phyloP scores from a whole-genome alignment of 30 jellyfish, hydroid and myxozoan genomes.

The Pseudorhiza aurosa region DNA sequence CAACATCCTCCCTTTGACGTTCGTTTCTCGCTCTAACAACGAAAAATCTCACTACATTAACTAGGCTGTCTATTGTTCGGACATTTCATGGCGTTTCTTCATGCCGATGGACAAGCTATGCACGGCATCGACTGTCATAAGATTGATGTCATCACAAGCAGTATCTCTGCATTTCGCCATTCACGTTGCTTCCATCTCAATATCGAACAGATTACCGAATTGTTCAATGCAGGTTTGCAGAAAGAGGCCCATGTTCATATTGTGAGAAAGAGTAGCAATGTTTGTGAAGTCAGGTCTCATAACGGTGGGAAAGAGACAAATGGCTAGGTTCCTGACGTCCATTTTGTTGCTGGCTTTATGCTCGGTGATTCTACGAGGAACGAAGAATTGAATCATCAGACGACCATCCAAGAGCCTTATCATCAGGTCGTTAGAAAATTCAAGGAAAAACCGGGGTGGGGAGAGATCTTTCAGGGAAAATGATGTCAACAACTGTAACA shows the following conservation, averaged over 20 bases:
- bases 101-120: too few species aligned
- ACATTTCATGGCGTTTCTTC: neutral
- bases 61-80: too few species aligned
- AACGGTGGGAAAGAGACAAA: conserved; percentile 88
- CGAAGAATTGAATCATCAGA: neutral
- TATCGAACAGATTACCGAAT: conserved; percentile 70
- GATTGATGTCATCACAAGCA: too few species aligned
- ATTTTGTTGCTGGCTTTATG: conserved; percentile 74
- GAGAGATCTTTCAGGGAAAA: too few species aligned
- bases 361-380: conserved; percentile 58
- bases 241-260: conserved; percentile 96
- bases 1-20: too few species aligned
- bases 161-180: neutral
- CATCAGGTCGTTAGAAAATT: too few species aligned
- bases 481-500: too few species aligned
- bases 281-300: conserved; percentile 88
- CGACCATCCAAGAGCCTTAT: too few species aligned
- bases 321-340: conserved; percentile 92
- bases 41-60: too few species aligned
- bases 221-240: conserved; percentile 95
- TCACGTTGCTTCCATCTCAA: conserved; percentile 42
- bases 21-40: too few species aligned
- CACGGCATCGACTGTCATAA: too few species aligned
- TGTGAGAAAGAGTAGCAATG: conserved; percentile 72
- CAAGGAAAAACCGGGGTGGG: too few species aligned